phyloP scores from a whole-genome alignment of 2,797 vertebrate genomes.

The Paguma larvata region DNA sequence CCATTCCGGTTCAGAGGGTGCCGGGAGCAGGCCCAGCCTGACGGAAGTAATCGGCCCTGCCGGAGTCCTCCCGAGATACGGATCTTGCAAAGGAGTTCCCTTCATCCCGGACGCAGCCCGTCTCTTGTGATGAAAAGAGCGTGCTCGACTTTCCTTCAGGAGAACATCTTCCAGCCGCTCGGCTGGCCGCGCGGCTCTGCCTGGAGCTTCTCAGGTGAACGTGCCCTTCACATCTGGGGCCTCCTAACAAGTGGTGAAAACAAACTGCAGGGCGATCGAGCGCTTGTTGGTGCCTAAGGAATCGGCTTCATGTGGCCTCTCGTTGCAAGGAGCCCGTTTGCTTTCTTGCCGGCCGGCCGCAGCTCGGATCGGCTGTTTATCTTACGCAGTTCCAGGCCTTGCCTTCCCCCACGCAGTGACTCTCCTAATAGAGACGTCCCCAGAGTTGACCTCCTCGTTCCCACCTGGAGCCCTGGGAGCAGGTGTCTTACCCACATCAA shows the following conservation, averaged over 20 bases:
- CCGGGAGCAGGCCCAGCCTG: constrained; percentile 87
- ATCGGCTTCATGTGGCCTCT: background rate
- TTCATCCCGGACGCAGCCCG: constrained; percentile 86
- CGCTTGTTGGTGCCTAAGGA: background rate
- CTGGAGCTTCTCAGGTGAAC: constrained; percentile 22
- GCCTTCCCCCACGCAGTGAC: background rate
- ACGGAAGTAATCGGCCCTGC: constrained; percentile 86
- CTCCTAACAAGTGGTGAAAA: background rate
- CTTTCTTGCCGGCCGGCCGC: background rate
- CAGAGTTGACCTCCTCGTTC: rapidly evolving
- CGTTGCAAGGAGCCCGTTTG: background rate
- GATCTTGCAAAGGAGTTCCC: constrained; percentile 86
- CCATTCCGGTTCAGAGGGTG: constrained; percentile 89
- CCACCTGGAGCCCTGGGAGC: background rate
- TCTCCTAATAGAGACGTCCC: background rate
- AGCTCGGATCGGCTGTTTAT: rapidly evolving
- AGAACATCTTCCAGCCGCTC: constrained; percentile 64
- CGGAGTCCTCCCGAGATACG: constrained; percentile 85
- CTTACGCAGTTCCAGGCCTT: rapidly evolving
- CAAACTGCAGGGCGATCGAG: rapidly evolving
- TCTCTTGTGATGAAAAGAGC: constrained; percentile 70
- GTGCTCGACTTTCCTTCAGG: constrained; percentile 82
- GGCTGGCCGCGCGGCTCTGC: constrained; percentile 38
- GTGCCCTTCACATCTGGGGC: rapidly evolving
- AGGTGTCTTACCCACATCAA: background rate